phyloP scores from a whole-genome alignment of 2,797 vertebrate genomes.

The Fistularia tabacaria region DNA sequence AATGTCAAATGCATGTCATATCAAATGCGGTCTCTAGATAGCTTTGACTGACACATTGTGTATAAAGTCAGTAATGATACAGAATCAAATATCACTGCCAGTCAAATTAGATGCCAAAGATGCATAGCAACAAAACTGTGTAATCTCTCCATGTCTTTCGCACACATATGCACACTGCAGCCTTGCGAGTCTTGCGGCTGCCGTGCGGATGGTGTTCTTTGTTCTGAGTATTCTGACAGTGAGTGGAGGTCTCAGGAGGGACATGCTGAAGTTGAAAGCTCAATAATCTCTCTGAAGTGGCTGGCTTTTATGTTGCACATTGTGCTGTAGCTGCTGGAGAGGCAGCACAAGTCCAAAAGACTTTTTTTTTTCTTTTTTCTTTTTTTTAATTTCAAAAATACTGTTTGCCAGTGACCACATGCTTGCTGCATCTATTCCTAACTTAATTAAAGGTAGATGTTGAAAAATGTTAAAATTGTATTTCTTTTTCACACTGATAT shows the following conservation, averaged over 20 bases:
- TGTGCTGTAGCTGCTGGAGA: conserved; percentile 48
- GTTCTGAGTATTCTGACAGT: conserved; percentile 66
- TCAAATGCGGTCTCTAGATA: conserved; percentile 18
- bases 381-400: conserved; percentile 54
- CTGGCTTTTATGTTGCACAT: conserved; percentile 68
- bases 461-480: conserved; percentile 14
- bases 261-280: conserved; percentile 69
- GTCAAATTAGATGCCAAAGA: conserved; percentile 40
- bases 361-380: conserved; percentile 1
- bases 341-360: conserved; percentile 40
- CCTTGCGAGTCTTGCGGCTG: conserved; percentile 50
- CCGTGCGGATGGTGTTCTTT: conserved; percentile 57
- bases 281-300: conserved; percentile 73
- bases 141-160: conserved; percentile 12
- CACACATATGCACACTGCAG: conserved; percentile 20
- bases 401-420: conserved; percentile 24
- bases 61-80: conserved; percentile 12
- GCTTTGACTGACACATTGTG: conserved; percentile 15
- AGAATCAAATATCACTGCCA: conserved; percentile 36
- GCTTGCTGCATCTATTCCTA: conserved; percentile 9
- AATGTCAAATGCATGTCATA: conserved; percentile 15
- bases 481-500: conserved; percentile 15
- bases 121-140: conserved; percentile 32
- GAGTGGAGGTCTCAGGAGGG: conserved; percentile 68
- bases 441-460: conserved; percentile 28